Evolutionary conservation across 2,888 invertebrate genomes (phyloP).

Genomic region (Seira sanloemensis): DNA sequence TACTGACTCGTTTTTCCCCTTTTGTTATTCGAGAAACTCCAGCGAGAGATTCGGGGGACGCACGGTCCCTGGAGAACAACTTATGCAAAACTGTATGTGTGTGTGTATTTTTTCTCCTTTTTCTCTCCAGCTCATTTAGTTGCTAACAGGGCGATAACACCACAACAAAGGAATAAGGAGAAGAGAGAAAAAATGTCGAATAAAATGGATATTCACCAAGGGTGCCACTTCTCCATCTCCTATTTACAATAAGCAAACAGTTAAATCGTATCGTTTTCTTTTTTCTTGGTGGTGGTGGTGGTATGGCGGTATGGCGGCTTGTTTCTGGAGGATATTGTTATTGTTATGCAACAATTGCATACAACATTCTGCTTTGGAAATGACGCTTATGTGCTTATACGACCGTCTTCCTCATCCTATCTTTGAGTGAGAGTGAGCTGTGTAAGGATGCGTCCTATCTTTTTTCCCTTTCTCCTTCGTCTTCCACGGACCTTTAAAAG

Average conservation of each 20-base stretch:
- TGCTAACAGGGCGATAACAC: conserved; percentile 60
- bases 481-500: background rate
- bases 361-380: too few relatives aligned
- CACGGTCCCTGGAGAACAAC: conserved; percentile 47
- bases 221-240: conserved; percentile 48
- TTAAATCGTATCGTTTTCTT: background rate
- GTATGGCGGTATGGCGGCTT: background rate
- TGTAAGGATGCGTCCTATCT: too few relatives aligned
- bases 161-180: conserved; percentile 34
- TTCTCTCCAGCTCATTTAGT: conserved; percentile 61
- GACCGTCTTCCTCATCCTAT: too few relatives aligned
- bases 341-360: background rate
- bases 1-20: background rate
- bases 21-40: background rate
- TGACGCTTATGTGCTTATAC: too few relatives aligned
- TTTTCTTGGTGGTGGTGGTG: background rate
- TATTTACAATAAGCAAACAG: conserved; percentile 42
- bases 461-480: background rate
- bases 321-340: background rate
- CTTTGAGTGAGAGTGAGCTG: too few relatives aligned
- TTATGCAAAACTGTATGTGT: conserved; percentile 42
- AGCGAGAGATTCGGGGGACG: background rate
- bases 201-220: conserved; percentile 50
- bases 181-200: conserved; percentile 35
- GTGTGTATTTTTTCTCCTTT: conserved; percentile 37